Evolutionary conservation across 2,888 invertebrate genomes (phyloP), one percentile per base, ranked within the genome.

Genomic region (Philopedon plagiatum): DNA sequence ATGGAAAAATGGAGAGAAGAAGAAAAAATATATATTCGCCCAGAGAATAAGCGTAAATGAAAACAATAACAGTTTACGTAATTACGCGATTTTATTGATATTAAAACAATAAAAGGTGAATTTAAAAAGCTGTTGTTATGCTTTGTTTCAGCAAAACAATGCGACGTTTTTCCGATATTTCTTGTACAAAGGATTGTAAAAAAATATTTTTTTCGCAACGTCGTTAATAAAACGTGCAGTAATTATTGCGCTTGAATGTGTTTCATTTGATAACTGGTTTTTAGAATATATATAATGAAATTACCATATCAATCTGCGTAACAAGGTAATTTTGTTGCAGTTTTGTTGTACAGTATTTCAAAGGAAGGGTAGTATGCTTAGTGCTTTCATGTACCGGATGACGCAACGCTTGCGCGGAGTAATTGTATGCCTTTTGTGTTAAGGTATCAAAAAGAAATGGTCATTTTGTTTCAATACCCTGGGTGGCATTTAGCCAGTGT

Each of bases 101-200:
- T 11, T 9, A 57, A 57, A 57, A 19, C 37, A 57, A 34, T 57
- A 57, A 56, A 29, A 18, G 32, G 32, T 1, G 19, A 15, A 34
- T 57, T 57, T 57, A 57, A 37, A 57, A 57, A 37, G 57, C 37
- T 37, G 19, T 37, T 37, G 21, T 34, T 21, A 29, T 57, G 37
- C 19, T 37, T 57, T 57, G 57, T 57, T 57, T 26, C 34, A 0
- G 19, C 9, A 5, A 37, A 57, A 57, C 57, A 57, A 57, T 57
- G 37, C 37, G 9, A 57, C 37, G 34, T 37, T 57, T 57, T 57
- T 57, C 57, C 57, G 37, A 37, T 57, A 37, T 56, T 56, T 19
- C 32, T 34, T n/a, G 3, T 11, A 57, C 57, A 57, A 57, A 57
- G 37, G 57, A 37, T 34, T 37, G 37, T 37, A 57, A 57, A 57